phyloP scores from a whole-genome alignment of 2,888 invertebrate genomes.

The Pseudococcus jackbeardsleyi region DNA sequence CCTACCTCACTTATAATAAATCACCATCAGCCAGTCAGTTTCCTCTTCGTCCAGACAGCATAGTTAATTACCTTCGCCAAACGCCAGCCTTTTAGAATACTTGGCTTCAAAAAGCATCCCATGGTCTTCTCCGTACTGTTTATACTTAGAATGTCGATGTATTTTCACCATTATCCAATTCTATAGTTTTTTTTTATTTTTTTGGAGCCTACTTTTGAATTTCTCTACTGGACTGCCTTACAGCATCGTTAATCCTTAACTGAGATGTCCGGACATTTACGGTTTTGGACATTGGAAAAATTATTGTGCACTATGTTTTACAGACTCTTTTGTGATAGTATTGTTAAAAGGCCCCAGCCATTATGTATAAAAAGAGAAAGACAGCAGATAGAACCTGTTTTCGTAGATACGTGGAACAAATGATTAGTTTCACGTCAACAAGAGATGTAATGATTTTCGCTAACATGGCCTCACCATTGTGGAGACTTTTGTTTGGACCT shows the following conservation, averaged over 20 bases:
- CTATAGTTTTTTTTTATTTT: too few relatives aligned
- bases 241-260: constrained; percentile 37
- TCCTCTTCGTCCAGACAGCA: too few relatives aligned
- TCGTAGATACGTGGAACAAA: constrained; percentile 17
- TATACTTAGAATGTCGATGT: too few relatives aligned
- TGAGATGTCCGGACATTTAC: constrained; percentile 18
- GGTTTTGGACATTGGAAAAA: constrained; percentile 15
- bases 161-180: too few relatives aligned
- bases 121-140: too few relatives aligned
- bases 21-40: too few relatives aligned
- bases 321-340: constrained; percentile 7
- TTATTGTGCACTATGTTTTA: constrained; percentile 42
- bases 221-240: background rate
- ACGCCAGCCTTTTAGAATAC: too few relatives aligned
- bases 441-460: constrained; percentile 54
- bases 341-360: background rate
- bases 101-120: too few relatives aligned
- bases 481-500: constrained; percentile 32
- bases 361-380: background rate
- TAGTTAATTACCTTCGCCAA: too few relatives aligned
- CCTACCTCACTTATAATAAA: too few relatives aligned
- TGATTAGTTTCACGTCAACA: constrained; percentile 48
- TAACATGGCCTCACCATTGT: constrained; percentile 14
- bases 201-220: too few relatives aligned
- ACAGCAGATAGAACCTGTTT: background rate